Evolutionary conservation across 2,797 vertebrate genomes (phyloP).

Genomic region (Molossus molossus): DNA sequence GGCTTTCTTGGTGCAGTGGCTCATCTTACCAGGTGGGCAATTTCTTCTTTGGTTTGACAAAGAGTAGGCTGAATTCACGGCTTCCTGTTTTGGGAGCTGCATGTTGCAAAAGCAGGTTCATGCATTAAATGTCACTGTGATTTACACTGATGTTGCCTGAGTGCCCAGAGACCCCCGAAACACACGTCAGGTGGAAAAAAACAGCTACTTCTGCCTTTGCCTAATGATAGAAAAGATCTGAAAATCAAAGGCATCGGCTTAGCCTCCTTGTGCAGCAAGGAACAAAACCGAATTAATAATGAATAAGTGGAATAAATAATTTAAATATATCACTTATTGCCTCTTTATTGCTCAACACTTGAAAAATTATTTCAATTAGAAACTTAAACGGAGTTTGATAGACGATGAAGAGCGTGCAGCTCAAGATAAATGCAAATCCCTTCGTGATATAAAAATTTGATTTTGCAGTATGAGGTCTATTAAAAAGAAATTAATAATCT

Average conservation of each 20-base stretch:
- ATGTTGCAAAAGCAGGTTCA: constrained; percentile 74
- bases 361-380: constrained; percentile 98
- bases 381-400: constrained; percentile 93
- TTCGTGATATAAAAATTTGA: constrained; percentile 88
- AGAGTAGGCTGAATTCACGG: neutral
- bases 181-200: constrained; percentile 81
- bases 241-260: constrained; percentile 89
- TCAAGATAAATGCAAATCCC: constrained; percentile 90
- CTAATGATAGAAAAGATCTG: constrained; percentile 86
- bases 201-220: constrained; percentile 85
- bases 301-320: constrained; percentile 96
- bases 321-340: constrained; percentile 96
- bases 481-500: constrained; percentile 84
- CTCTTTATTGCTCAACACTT: constrained; percentile 95
- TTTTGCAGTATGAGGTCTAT: constrained; percentile 85
- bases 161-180: constrained; percentile 83
- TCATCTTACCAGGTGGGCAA: neutral
- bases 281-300: constrained; percentile 94
- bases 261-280: constrained; percentile 88
- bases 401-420: constrained; percentile 86
- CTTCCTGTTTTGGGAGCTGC: neutral
- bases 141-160: constrained; percentile 78
- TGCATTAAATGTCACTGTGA: constrained; percentile 78
- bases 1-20: neutral
- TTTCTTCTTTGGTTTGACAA: neutral